Base-by-base conservation (phyloP, 1,140 invertebrate genomes). In the Geopemphigus sp. region DNA sequence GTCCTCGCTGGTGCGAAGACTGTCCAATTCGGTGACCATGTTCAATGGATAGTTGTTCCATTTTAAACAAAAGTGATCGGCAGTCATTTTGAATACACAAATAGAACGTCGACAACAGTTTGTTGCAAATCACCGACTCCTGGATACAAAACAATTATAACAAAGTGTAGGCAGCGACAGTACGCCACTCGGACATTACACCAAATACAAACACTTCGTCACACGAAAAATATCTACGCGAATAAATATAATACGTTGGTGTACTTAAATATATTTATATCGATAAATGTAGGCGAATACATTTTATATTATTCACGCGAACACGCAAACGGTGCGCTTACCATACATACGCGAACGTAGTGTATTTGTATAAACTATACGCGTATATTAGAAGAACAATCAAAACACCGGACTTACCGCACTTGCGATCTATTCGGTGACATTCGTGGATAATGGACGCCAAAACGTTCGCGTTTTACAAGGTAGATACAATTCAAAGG, bases 21-120 rank as follows among this genome's bases (percentile, higher is more conserved):
- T 89, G 87, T 92, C 91, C 87, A 93, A 91, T 87, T 92, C 91
- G 85, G 90, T 91, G 84, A 91, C 92, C 86, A 95, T 93, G 87
- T 94, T 95, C 82, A 92, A 91, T 87, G 94, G 92, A 90, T 94
- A 94, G 88, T 95, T 94, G 89, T 95, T 95, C 94, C 94, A 95
- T 89, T 93, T 90, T 86, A 95, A 89, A 89, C 93, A 95, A 88
- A 94, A 95, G 88, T 94, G 93, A 89, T 95, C 84, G 24, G 83
- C 83, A 17, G 83, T 82, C 83, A 83, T 84, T 50, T 47, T 83
- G 47, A 6, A 19, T 32, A 22, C 22, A 15, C 39, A 6, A 29
- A 72, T 68, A 47, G 17, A 32, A 54, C 24, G 53, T 17, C 50
- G 17, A 72, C 24, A 1, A 54, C 47, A n/a, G 50, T 72, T 53